Evolutionary conservation across 2,113 vertebrate genomes (phyloP), one percentile per base, ranked within the genome.

Genomic region (Nothoprocta perdicaria): DNA sequence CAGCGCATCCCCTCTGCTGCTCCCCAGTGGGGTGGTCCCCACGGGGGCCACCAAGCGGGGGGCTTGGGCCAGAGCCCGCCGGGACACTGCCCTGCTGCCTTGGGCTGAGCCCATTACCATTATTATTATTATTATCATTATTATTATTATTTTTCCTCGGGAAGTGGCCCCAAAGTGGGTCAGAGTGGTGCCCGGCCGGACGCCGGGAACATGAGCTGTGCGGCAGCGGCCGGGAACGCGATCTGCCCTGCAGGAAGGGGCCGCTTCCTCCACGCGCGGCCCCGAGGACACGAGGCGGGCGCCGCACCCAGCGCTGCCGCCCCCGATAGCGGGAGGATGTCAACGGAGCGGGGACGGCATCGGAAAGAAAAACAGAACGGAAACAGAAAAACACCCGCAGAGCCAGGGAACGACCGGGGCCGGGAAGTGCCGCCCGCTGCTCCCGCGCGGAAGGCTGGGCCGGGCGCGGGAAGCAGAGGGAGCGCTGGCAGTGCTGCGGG

Each of bases 171-270:
- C 62, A 10, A 93, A 84, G n/a, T 62, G 69, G 74, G 74, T 84
- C 81, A 92, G 71, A 84, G 15, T 60, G 14, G 14, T 60, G 52
- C 57, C 52, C 0, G 2, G 61, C 86, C 71, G 66, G 71, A 53
- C 62, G 71, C 53, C 33, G 8, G 81, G 88, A 94, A 95, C 26
- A 79, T 60, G 91, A 95, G 88, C 79, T 50, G 22, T 83, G 84
- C 73, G 57, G 60, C 76, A 38, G 38, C 29, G 60, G 80, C 33
- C 4, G 3, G 79, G 82, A 95, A 77, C 62, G 23, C 17, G 72
- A 94, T 94, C 91, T 83, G 84, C 26, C 38, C 89, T 65, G 76
- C 93, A 95, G 93, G 90, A 95, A 93, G 38, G 68, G 88, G 88
- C 88, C 76, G 74, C 91, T 94, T 94, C 95, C 93, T 94, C 73